Conservation (phyloP, 2,888 invertebrate genomes). For the Litoditis marina region DNA sequence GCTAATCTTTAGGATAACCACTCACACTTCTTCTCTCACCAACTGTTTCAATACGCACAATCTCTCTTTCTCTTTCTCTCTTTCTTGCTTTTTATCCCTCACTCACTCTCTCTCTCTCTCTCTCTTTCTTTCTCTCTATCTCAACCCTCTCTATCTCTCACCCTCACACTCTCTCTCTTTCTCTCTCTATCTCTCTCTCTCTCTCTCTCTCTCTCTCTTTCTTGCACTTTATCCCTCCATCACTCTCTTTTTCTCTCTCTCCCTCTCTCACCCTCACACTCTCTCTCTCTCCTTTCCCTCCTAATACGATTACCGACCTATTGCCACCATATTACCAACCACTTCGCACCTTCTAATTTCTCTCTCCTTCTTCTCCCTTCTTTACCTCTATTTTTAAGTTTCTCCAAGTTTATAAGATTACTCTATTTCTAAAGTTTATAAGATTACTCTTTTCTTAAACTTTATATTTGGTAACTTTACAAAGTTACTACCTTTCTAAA, state of each 20-base stretch:
- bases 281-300: background rate
- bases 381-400: background rate
- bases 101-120: background rate
- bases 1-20: too few relatives aligned
- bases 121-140: background rate
- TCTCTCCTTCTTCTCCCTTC: conserved; percentile 2
- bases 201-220: background rate
- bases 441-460: too few relatives aligned
- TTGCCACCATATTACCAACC: too few relatives aligned
- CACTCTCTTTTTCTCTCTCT: background rate
- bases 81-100: background rate
- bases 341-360: background rate
- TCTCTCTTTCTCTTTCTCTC: background rate
- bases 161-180: background rate
- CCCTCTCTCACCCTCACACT: background rate
- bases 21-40: background rate
- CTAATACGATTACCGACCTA: background rate
- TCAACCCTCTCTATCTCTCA: background rate
- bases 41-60: background rate
- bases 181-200: background rate
- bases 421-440: too few relatives aligned
- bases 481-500: too few relatives aligned
- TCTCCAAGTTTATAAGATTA: too few relatives aligned
- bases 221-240: background rate
- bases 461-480: too few relatives aligned